Evolutionary conservation across 1,140 invertebrate species (phyloP), one percentile per base, ranked within the genome.

Genomic region (Cydia strobilella): DNA sequence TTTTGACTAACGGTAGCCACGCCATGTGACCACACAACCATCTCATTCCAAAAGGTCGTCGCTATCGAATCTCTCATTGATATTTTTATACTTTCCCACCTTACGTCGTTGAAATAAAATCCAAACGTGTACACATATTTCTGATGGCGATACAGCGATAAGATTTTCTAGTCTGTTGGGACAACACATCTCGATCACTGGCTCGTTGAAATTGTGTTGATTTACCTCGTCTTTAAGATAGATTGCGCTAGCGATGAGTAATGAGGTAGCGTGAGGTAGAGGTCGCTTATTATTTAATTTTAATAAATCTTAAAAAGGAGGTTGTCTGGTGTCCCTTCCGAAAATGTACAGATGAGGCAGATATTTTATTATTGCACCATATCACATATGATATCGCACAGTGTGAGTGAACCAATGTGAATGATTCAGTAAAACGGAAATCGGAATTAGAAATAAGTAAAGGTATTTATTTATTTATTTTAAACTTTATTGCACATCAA

Each of bases 1-100:
- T 65, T 65, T 59, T 65, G 63, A 31, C 25, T 65, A 65, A 65
- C 63, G 63, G 63, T 65, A 65, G 63, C 63, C 25, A 27, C 23
- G 63, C 63, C 18, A 65, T 35, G 27, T 65, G 63, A 65, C 63
- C 27, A 65, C 54, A 59, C 54, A 7, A 23, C 48, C 45, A 51
- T 12, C 54, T 59, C 54, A 59, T 20, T 12, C 20, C 20, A 23
- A 59, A 59, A 59, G 20, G 54, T 23, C 3, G n/a, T 59, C 54
- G 20, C 9, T 23, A 59, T 59, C 4, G 6, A 23, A 23, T n/a
- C 54, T 23, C 54, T 59, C 54, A 23, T 59, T 12, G 20, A 23
- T 23, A 23, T 10, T 4, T 23, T 23, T 12, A 23, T 20, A 59
- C 51, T 54, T 9, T 7, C 9, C n/a, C 51, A 54, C 51, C 51